Evolutionary conservation across 2,113 vertebrate genomes (phyloP).

Genomic region (Phylloscopus trochiloides): DNA sequence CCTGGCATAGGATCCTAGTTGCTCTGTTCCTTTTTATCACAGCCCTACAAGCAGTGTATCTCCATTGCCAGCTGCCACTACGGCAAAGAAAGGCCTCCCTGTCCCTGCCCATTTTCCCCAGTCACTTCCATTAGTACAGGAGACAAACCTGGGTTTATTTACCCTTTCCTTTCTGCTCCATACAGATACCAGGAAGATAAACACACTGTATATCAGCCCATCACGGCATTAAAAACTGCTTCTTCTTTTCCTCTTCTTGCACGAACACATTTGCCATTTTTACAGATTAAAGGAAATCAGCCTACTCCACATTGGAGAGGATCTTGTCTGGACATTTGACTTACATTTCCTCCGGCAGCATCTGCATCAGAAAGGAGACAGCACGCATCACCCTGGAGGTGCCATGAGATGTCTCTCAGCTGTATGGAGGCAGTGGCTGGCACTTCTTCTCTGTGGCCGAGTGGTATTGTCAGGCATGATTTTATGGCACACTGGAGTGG

Average conservation of each 20-base stretch:
- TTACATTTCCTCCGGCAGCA: neutral
- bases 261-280: neutral
- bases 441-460: neutral
- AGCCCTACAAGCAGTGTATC: rapidly evolving
- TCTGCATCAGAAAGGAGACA: neutral
- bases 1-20: rapidly evolving
- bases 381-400: rapidly evolving
- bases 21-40: neutral
- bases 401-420: neutral
- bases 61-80: rapidly evolving
- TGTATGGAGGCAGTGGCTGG: neutral
- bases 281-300: rapidly evolving
- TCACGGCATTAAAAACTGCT: neutral
- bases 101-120: rapidly evolving
- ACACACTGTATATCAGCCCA: neutral
- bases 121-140: rapidly evolving
- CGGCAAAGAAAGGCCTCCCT: neutral
- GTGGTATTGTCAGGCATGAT: neutral
- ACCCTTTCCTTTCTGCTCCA: no score
- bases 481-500: neutral
- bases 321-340: neutral
- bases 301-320: neutral
- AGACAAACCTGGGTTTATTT: neutral
- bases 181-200: neutral
- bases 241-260: neutral